phyloP scores from a whole-genome alignment of 2,888 invertebrate genomes.

The Balanococcus diminutus region DNA sequence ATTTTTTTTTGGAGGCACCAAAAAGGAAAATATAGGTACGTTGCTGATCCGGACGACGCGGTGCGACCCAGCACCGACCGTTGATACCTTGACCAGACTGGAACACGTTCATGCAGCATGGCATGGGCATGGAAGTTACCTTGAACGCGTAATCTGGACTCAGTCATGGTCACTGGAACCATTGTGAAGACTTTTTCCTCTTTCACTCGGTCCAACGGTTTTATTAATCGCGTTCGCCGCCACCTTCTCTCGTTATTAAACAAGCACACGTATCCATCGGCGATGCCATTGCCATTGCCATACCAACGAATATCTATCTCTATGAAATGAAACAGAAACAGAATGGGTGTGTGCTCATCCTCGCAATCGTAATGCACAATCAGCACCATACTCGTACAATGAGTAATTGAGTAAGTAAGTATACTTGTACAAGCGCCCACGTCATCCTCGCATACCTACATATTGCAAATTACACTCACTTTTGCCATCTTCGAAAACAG shows the following conservation, averaged over 20 bases:
- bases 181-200: slow-evolving; percentile 44
- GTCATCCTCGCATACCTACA: not conserved
- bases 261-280: not conserved
- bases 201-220: slow-evolving; percentile 39
- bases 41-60: not conserved
- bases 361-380: too few species aligned
- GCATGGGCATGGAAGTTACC: slow-evolving; percentile 17
- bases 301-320: too few species aligned
- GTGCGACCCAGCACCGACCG: not conserved
- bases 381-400: not conserved
- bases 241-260: not conserved
- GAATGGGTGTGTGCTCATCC: not conserved
- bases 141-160: slow-evolving; percentile 45
- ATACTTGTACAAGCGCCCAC: not conserved
- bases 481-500: too few species aligned
- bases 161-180: slow-evolving; percentile 47
- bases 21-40: not conserved
- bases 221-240: not conserved
- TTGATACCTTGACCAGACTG: not conserved
- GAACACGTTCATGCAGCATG: not conserved
- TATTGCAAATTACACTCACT: not conserved
- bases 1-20: not conserved
- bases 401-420: not conserved
- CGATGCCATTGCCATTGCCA: too few species aligned
- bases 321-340: too few species aligned